A percentile compares a stretch with the other conserved stretches of the same genome.
Evolutionary conservation across 1,140 invertebrate species (phyloP).

Genomic region (Drosophila pruinosa): DNA sequence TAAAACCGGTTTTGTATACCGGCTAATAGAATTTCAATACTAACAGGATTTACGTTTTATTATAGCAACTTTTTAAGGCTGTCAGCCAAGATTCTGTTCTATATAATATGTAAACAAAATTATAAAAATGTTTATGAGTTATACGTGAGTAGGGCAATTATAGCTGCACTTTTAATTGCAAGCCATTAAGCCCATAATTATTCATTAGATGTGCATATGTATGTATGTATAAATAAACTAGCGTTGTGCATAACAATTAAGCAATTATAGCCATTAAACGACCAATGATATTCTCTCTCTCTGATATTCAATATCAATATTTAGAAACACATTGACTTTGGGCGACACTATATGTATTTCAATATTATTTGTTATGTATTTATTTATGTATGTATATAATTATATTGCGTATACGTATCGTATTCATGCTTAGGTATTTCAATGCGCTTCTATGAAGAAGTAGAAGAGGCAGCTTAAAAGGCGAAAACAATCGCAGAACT

Average conservation of each 20-base stretch:
- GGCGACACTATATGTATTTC: conserved; percentile 14
- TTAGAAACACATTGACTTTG: conserved; percentile 17
- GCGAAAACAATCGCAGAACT: conserved; percentile 60
- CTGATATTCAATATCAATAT: conserved; percentile 32
- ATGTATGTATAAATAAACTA: conserved; percentile 19
- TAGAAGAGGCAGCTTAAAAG: conserved; percentile 28
- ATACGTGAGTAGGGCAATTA: neutral
- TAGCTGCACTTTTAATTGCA: neutral
- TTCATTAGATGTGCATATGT: conserved; percentile 15
- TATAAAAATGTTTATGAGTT: neutral
- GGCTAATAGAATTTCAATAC: neutral
- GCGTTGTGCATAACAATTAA: conserved; percentile 57
- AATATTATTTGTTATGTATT: neutral
- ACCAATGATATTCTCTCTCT: conserved; percentile 23
- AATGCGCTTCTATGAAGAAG: conserved; percentile 35
- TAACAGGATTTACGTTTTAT: neutral
- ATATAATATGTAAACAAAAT: neutral
- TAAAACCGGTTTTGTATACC: conserved; percentile 45
- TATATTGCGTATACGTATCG: conserved; percentile 8
- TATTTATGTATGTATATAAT: conserved; percentile 4
- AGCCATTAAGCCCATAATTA: neutral
- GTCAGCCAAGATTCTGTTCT: conserved; percentile 11
- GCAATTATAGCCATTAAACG: conserved; percentile 50
- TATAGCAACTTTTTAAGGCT: conserved; percentile 8
- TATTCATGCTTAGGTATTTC: conserved; percentile 28